A percentile compares a stretch with the other conserved stretches of the same genome.
phyloP scores from a whole-genome alignment of 2,888 invertebrate species.

The Acleris holmiana region DNA sequence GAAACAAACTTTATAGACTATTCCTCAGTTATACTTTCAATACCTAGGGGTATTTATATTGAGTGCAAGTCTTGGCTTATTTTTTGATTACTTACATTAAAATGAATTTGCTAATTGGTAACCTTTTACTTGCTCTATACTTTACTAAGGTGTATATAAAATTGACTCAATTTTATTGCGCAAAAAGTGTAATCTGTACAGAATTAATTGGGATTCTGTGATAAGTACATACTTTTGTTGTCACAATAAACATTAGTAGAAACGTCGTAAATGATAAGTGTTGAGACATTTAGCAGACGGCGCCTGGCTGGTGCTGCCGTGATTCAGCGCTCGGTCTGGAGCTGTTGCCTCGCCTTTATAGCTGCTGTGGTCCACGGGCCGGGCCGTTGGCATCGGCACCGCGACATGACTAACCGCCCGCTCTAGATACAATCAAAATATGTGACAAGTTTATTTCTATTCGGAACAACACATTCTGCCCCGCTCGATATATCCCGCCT shows the following conservation, averaged over 20 bases:
- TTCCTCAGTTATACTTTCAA: too few species aligned
- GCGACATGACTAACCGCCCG: conserved; percentile 82
- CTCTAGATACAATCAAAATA: conserved; percentile 85
- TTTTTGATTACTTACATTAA: background rate
- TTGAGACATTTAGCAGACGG: conserved; percentile 84
- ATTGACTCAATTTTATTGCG: conserved; percentile 17
- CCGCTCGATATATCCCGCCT: conserved; percentile 77
- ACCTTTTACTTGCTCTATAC: conserved; percentile 8
- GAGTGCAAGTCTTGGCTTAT: background rate
- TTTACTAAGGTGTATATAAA: conserved; percentile 2
- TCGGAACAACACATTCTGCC: conserved; percentile 80
- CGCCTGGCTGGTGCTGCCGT: conserved; percentile 57
- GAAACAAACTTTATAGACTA: too few species aligned
- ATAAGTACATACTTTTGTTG: conserved; percentile 31
- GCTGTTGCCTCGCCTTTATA: conserved; percentile 81
- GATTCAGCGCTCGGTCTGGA: conserved; percentile 75
- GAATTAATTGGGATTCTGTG: conserved; percentile 26
- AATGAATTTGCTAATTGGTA: conserved; percentile 10
- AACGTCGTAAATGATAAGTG: conserved; percentile 66
- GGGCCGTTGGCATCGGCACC: conserved; percentile 81
- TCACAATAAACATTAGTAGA: conserved; percentile 46
- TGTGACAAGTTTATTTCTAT: conserved; percentile 85
- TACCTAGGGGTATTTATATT: too few species aligned
- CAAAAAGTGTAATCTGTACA: conserved; percentile 6
- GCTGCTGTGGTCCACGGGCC: conserved; percentile 67